Evolutionary conservation across 2,888 invertebrate genomes (phyloP).

Genomic region (Papilio gigon): DNA sequence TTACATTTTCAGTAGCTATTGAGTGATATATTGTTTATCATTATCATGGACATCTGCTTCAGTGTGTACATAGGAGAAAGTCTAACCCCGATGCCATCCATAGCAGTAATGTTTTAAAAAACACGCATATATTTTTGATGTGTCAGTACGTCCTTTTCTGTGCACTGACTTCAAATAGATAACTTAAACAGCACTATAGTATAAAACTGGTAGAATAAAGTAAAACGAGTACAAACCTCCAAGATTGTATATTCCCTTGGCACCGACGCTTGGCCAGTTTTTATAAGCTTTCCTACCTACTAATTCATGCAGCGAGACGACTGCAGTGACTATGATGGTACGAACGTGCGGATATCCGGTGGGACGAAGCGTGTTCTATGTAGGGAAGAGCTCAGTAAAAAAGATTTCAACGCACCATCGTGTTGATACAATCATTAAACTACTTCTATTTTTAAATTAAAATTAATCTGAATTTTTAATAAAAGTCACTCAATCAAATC

Average conservation of each 20-base stretch:
- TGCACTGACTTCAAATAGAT: not conserved
- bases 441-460: no score
- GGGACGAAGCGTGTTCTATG: constrained; percentile 8
- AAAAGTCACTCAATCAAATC: no score
- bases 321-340: constrained; percentile 51
- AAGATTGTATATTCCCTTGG: constrained; percentile 62
- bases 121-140: no score
- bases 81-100: no score
- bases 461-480: no score
- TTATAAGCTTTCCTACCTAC: constrained; percentile 68
- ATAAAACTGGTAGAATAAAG: constrained; percentile 14
- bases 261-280: constrained; percentile 56
- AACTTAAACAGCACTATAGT: not conserved
- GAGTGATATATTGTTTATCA: no score
- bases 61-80: no score
- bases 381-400: constrained; percentile 12
- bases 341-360: constrained; percentile 27
- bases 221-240: constrained; percentile 45
- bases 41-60: no score
- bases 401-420: constrained; percentile 10
- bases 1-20: no score
- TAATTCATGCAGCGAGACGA: constrained; percentile 69
- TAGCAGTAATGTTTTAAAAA: no score
- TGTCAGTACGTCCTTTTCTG: no score
- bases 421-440: not conserved